A percentile compares a stretch with the other conserved stretches of the same genome.
Conservation (phyloP, 2,797 vertebrate species). For the Pachyuromys duprasi region DNA sequence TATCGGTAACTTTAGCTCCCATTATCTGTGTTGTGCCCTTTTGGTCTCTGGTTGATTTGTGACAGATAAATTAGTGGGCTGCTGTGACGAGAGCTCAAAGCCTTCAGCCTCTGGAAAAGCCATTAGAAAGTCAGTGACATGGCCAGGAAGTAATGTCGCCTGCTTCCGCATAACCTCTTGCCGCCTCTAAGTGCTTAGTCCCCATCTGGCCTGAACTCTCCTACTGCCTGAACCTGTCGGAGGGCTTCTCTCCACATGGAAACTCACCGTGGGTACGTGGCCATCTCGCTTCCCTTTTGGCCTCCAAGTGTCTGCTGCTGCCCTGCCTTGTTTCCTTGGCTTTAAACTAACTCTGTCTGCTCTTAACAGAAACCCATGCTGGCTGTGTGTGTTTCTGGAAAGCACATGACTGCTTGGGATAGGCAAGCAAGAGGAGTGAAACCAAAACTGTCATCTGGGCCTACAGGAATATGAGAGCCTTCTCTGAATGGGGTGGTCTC, state of each 20-base stretch:
- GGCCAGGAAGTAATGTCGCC: slow-evolving; percentile 53
- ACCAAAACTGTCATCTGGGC: slow-evolving; percentile 59
- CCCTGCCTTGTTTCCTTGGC: slow-evolving; percentile 43
- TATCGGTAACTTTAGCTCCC: slow-evolving; percentile 33
- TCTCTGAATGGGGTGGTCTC: background rate
- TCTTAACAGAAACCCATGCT: slow-evolving; percentile 65
- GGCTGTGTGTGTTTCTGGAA: slow-evolving; percentile 77
- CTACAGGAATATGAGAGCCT: background rate
- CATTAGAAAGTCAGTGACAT: slow-evolving; percentile 62
- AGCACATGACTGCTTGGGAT: slow-evolving; percentile 79
- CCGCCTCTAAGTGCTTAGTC: slow-evolving; percentile 16
- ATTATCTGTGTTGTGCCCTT: slow-evolving; percentile 29
- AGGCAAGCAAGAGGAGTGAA: slow-evolving; percentile 61
- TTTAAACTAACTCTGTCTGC: slow-evolving; percentile 58
- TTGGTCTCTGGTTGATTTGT: slow-evolving; percentile 4
- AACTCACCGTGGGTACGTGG: slow-evolving; percentile 62
- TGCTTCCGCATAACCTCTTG: slow-evolving; percentile 56
- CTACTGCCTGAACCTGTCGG: slow-evolving; percentile 38
- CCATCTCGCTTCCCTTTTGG: slow-evolving; percentile 66
- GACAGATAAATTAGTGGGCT: slow-evolving; percentile 70
- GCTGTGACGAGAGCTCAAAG: background rate
- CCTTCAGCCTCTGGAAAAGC: slow-evolving; percentile 65
- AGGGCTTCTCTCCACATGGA: slow-evolving; percentile 25
- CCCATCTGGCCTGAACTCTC: slow-evolving; percentile 26
- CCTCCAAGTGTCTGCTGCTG: slow-evolving; percentile 66